phyloP scores from a whole-genome alignment of 2,888 invertebrate species.

The Drosophila barbarae region DNA sequence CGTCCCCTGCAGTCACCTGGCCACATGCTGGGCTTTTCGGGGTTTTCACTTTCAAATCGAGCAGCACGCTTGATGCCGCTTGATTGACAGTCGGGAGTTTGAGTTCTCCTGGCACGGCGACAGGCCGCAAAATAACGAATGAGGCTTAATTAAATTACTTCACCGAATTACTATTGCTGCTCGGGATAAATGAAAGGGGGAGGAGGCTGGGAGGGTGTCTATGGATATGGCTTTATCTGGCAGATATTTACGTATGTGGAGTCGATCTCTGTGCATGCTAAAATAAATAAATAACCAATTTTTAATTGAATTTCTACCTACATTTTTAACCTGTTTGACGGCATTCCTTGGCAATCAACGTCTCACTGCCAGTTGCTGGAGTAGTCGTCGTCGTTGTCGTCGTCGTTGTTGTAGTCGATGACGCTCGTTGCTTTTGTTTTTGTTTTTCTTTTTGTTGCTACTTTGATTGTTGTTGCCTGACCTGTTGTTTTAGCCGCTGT shows the following conservation, averaged over 20 bases:
- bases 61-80: constrained; percentile 46
- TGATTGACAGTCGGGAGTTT: constrained; percentile 66
- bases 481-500: constrained; percentile 49
- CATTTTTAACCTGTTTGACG: constrained; percentile 78
- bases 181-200: background rate
- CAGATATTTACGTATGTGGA: constrained; percentile 23
- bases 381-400: constrained; percentile 58
- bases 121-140: constrained; percentile 53
- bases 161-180: constrained; percentile 43
- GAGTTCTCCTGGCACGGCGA: constrained; percentile 54
- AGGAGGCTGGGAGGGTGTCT: constrained; percentile 1
- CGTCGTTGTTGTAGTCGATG: constrained; percentile 63
- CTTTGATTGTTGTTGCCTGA: constrained; percentile 49
- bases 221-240: constrained; percentile 23
- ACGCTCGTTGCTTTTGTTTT: constrained; percentile 59
- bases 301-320: constrained; percentile 77
- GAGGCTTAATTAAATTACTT: constrained; percentile 67
- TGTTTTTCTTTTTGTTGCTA: constrained; percentile 53
- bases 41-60: constrained; percentile 68
- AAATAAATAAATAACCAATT: constrained; percentile 78
- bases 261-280: constrained; percentile 67
- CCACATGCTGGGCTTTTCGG: constrained; percentile 41
- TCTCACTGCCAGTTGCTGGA: constrained; percentile 65
- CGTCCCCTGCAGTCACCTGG: constrained; percentile 24
- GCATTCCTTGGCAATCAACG: constrained; percentile 77